Evolutionary conservation across 2,888 invertebrate genomes (phyloP).

Genomic region (Corbicula japonica): DNA sequence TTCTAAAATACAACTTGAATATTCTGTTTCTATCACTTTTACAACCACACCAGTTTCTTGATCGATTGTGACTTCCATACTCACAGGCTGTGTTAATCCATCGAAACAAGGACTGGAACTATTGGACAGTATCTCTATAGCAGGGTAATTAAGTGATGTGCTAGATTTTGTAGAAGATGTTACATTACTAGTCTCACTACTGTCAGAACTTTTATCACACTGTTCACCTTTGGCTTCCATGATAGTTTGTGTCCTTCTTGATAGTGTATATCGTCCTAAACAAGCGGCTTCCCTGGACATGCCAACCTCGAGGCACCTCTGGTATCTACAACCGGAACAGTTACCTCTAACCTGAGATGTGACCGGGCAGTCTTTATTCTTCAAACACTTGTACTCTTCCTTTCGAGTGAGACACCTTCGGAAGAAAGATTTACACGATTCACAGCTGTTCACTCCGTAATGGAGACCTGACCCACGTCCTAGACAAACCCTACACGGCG

Average conservation of each 20-base stretch:
- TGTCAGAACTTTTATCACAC: no score
- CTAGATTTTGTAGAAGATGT: no score
- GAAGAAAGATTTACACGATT: slow-evolving; percentile 65
- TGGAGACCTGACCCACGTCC: slow-evolving; percentile 65
- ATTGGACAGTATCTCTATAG: no score
- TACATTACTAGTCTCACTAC: no score
- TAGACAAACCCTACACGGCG: slow-evolving; percentile 61
- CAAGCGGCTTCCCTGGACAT: slow-evolving; percentile 66
- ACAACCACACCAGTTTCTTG: slow-evolving; percentile 16
- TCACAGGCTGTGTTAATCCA: neutral
- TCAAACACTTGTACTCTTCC: slow-evolving; percentile 62
- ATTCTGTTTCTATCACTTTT: slow-evolving; percentile 27
- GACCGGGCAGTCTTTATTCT: slow-evolving; percentile 56
- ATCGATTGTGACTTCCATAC: slow-evolving; percentile 34
- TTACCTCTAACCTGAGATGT: slow-evolving; percentile 61
- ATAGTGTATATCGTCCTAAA: slow-evolving; percentile 62
- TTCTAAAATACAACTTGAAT: slow-evolving; percentile 30
- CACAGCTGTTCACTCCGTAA: slow-evolving; percentile 68
- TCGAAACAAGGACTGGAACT: no score
- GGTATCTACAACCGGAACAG: slow-evolving; percentile 64
- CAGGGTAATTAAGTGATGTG: no score
- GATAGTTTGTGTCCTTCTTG: slow-evolving; percentile 60
- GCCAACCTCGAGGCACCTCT: slow-evolving; percentile 60
- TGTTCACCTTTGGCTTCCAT: slow-evolving; percentile 65
- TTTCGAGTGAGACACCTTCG: slow-evolving; percentile 64